These are phyloP conservation scores for Euplexia lucipara DNA, from an alignment of 2,888 invertebrate species.

Conservation along the genomic window DNA sequence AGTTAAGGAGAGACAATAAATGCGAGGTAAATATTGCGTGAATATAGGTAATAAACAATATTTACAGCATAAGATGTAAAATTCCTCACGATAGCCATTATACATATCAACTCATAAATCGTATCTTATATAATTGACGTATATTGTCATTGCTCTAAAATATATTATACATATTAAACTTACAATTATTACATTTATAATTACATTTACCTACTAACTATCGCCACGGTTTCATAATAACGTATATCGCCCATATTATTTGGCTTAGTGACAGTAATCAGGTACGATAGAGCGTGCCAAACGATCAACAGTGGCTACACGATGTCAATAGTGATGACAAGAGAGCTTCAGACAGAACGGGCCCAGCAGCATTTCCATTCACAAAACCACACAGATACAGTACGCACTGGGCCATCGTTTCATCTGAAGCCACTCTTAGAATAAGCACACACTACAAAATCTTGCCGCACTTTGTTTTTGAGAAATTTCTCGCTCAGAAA, in stretches of 20 bases:
- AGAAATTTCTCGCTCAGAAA: neutral
- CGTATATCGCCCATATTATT: slow-evolving; percentile 74
- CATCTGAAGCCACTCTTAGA: slow-evolving; percentile 51
- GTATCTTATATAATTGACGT: slow-evolving; percentile 85
- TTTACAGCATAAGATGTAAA: slow-evolving; percentile 72
- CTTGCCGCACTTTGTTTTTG: neutral
- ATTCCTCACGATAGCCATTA: slow-evolving; percentile 60
- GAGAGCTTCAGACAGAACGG: slow-evolving; percentile 38
- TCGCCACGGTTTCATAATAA: slow-evolving; percentile 81
- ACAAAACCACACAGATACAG: slow-evolving; percentile 60
- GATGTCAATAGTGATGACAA: slow-evolving; percentile 9
- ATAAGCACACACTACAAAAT: slow-evolving; percentile 2
- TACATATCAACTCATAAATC: slow-evolving; percentile 75
- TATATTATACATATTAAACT: slow-evolving; percentile 75
- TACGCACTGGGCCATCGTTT: slow-evolving; percentile 38
- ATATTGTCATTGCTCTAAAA: slow-evolving; percentile 85
- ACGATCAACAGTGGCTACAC: slow-evolving; percentile 65
- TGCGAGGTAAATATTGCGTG: slow-evolving; percentile 65
- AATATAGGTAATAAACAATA: slow-evolving; percentile 64
- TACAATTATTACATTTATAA: slow-evolving; percentile 70
- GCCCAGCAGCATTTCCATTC: slow-evolving; percentile 37
- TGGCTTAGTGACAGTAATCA: slow-evolving; percentile 81
- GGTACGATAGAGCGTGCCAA: slow-evolving; percentile 85
- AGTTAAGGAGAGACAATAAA: slow-evolving; percentile 58
- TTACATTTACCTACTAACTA: slow-evolving; percentile 71